A percentile compares a stretch with the other conserved stretches of the same genome.
Evolutionary conservation across 2,888 invertebrate genomes (phyloP).

Genomic region (Cataglyphis altisquamis): DNA sequence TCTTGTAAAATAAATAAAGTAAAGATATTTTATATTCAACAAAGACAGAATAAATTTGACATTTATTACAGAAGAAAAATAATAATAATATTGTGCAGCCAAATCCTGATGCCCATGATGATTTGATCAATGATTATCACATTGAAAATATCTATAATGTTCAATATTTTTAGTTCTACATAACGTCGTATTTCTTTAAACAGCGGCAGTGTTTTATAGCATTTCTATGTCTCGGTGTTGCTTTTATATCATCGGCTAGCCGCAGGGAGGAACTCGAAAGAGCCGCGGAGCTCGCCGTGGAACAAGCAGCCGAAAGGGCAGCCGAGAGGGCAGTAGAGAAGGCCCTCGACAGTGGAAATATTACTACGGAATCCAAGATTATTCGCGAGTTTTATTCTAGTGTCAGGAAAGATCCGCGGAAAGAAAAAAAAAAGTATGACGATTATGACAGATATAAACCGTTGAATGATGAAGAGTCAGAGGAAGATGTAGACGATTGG

Average conservation of each 20-base stretch:
- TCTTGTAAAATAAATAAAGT: not conserved
- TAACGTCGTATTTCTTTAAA: conserved; percentile 2
- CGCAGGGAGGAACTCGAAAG: conserved; percentile 80
- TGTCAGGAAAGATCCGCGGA: conserved; percentile 70
- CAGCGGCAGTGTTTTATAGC: conserved; percentile 62
- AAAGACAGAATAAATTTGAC: not conserved
- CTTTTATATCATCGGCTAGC: conserved; percentile 60
- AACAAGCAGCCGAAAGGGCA: conserved; percentile 82
- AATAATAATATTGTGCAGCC: not conserved
- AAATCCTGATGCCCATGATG: not conserved
- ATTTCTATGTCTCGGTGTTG: conserved; percentile 69
- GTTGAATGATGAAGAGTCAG: conserved; percentile 22
- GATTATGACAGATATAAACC: conserved; percentile 5
- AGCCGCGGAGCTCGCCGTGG: conserved; percentile 83
- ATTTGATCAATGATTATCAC: not conserved
- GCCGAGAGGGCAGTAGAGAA: conserved; percentile 84
- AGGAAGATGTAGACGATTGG: conserved; percentile 62
- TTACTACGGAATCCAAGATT: conserved; percentile 79
- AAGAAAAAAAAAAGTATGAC: conserved; percentile 41
- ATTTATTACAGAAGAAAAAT: not conserved
- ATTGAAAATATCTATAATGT: not conserved
- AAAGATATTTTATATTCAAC: not conserved
- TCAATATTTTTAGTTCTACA: not conserved
- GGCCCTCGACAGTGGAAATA: conserved; percentile 81
- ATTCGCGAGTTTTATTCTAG: conserved; percentile 81